These are phyloP conservation scores for Caretta caretta DNA, from an alignment of 2,113 vertebrate genomes.

Conservation along the genomic window DNA sequence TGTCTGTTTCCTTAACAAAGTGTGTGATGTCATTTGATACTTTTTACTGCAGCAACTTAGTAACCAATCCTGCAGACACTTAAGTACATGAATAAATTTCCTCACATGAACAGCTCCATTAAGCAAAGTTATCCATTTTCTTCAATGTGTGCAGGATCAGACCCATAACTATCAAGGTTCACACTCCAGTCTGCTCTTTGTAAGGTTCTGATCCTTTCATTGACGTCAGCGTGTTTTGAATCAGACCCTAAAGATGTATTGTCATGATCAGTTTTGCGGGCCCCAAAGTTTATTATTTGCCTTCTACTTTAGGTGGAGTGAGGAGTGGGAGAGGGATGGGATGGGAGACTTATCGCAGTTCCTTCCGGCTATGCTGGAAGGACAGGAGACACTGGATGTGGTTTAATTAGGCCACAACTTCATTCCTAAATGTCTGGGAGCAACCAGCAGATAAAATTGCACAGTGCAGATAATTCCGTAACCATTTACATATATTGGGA, in stretches of 20 bases:
- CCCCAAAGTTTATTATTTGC: conserved; percentile 19
- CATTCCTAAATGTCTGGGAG: not conserved
- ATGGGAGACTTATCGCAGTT: not conserved
- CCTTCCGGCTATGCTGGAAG: not conserved
- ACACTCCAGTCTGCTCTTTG: accelerated
- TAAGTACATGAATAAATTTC: conserved; percentile 54
- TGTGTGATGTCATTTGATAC: not conserved
- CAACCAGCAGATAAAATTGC: not conserved
- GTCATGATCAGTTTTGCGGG: conserved; percentile 26
- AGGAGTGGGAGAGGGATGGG: not conserved
- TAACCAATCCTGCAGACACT: conserved; percentile 49
- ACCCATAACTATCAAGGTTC: conserved; percentile 18
- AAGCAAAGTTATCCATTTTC: conserved; percentile 17
- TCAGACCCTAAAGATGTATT: conserved; percentile 37
- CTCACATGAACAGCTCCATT: conserved; percentile 50
- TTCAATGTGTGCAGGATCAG: conserved; percentile 29
- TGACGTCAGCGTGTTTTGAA: conserved; percentile 30
- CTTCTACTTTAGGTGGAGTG: not conserved
- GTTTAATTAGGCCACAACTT: not conserved
- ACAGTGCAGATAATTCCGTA: not conserved
- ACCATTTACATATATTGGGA: not conserved
- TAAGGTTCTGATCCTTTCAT: conserved; percentile 19
- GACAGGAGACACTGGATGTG: not conserved
- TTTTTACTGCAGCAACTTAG: conserved; percentile 43
- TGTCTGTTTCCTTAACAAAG: conserved; percentile 48